A percentile compares a stretch with the other conserved stretches of the same genome.
These are phyloP conservation scores for Sphenopsis melanotis DNA, from an alignment of 2,797 vertebrate species.

Conservation along the genomic window DNA sequence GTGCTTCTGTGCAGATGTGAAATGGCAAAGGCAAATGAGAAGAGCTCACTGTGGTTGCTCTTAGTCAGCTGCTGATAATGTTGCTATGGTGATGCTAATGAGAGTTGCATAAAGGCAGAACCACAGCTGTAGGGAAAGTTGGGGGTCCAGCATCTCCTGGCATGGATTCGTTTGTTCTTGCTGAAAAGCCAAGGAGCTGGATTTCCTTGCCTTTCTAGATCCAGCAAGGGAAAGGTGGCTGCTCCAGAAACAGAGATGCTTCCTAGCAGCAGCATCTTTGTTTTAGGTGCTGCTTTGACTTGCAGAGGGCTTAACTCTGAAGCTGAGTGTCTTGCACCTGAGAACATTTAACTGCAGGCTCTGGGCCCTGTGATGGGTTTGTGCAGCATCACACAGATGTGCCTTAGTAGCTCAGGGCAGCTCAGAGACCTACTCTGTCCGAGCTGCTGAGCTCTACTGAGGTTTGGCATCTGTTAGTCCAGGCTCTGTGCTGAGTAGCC, in stretches of 20 bases:
- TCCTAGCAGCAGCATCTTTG: neutral
- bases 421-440: neutral
- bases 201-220: neutral
- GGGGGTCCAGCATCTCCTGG: neutral
- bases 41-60: neutral
- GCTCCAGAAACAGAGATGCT: neutral
- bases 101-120: neutral
- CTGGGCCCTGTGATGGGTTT: neutral
- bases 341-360: neutral
- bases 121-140: neutral
- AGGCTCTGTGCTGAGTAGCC: neutral
- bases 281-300: neutral
- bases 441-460: neutral
- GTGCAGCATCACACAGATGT: neutral
- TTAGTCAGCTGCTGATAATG: constrained; percentile 1
- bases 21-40: neutral
- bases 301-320: neutral
- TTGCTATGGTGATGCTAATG: constrained; percentile 31
- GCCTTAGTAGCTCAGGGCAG: neutral
- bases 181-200: neutral
- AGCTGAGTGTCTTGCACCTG: neutral
- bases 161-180: neutral
- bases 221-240: neutral
- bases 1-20: neutral
- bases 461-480: neutral